These are phyloP conservation scores for Scaeva pyrastri DNA, from an alignment of 2,888 invertebrate genomes.

Conservation along the genomic window DNA sequence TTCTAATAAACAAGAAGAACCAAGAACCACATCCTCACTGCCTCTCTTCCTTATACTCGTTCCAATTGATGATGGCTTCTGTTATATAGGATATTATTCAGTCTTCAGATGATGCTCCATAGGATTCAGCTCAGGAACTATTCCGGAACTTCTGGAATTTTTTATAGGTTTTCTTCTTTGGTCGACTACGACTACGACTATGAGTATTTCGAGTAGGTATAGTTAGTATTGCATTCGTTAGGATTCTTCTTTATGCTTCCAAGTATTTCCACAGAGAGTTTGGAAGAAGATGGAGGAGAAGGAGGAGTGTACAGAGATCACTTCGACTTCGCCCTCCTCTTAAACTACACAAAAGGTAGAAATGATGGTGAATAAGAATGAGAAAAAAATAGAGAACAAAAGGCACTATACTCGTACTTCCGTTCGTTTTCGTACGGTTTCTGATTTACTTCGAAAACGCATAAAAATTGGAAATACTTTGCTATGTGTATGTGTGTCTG, in stretches of 20 bases:
- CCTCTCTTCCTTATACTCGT: not conserved
- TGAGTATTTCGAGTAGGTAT: not conserved
- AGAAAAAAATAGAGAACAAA: constrained; percentile 35
- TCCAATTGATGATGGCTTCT: not conserved
- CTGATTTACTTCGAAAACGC: constrained; percentile 45
- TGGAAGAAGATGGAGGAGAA: no score
- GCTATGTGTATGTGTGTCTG: not conserved
- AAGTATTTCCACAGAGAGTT: not conserved
- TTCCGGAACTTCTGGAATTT: constrained; percentile 70
- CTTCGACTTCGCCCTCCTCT: no score
- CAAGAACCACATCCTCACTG: not conserved
- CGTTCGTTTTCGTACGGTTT: not conserved
- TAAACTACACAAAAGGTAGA: not conserved
- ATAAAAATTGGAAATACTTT: constrained; percentile 29
- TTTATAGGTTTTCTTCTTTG: constrained; percentile 65
- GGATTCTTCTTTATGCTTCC: constrained; percentile 7
- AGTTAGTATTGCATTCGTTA: constrained; percentile 45
- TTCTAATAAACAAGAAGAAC: constrained; percentile 3
- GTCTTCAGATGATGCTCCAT: constrained; percentile 3
- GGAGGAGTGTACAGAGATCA: no score
- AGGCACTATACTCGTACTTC: constrained; percentile 23
- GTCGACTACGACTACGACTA: constrained; percentile 47
- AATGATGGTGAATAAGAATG: constrained; percentile 11
- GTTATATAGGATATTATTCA: not conserved
- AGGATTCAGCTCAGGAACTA: constrained; percentile 53